A percentile compares a stretch with the other conserved stretches of the same genome.
phyloP scores from a whole-genome alignment of 1,140 invertebrate genomes.

The Bombus polaris region DNA sequence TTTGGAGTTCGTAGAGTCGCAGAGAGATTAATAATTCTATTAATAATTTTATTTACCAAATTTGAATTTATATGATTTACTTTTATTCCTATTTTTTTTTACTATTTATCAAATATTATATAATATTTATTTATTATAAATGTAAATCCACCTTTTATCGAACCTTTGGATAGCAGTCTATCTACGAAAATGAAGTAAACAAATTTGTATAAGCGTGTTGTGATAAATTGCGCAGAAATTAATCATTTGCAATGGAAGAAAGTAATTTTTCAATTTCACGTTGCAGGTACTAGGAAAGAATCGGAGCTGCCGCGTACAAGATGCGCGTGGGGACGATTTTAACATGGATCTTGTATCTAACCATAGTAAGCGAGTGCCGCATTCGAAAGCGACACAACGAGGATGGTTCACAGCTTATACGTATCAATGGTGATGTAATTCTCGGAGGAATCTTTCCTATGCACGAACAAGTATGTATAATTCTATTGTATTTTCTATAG shows the following conservation, averaged over 20 bases:
- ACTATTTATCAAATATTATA: too few relatives aligned
- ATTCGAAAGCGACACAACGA: conserved; percentile 68
- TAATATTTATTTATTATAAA: too few relatives aligned
- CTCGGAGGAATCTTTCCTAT: conserved; percentile 90
- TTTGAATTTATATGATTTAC: too few relatives aligned
- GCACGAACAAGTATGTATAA: conserved; percentile 84
- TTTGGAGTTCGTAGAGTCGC: neutral
- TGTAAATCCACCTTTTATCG: too few relatives aligned
- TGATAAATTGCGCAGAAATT: too few relatives aligned
- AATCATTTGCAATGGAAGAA: neutral
- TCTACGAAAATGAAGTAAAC: neutral
- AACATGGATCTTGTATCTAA: conserved; percentile 61
- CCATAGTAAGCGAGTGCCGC: conserved; percentile 65
- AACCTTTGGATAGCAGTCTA: too few relatives aligned
- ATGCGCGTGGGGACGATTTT: conserved; percentile 65
- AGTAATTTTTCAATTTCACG: neutral
- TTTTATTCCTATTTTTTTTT: too few relatives aligned
- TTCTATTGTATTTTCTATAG: neutral
- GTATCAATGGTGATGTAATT: conserved; percentile 86
- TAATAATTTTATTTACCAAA: too few relatives aligned
- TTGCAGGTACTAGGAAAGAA: conserved; percentile 4
- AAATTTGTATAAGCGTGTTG: neutral
- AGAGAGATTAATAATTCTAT: neutral
- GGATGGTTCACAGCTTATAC: conserved; percentile 79
- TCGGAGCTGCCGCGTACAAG: conserved; percentile 27